Evolutionary conservation across 2,888 invertebrate genomes (phyloP).

Genomic region (Osmoderma eremita): DNA sequence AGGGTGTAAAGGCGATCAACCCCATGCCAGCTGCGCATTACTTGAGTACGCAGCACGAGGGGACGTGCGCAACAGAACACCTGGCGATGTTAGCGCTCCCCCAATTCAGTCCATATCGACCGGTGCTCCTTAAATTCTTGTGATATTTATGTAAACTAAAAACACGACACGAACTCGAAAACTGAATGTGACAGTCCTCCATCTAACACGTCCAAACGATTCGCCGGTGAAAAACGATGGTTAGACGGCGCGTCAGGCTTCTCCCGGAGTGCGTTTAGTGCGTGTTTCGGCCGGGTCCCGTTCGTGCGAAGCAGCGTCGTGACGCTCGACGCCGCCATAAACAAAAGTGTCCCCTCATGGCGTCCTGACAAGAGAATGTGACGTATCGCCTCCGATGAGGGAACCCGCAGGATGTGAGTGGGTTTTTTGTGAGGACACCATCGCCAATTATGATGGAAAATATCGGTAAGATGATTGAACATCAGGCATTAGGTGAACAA

Average conservation of each 20-base stretch:
- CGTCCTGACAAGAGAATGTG: constrained; percentile 44
- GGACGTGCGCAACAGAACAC: constrained; percentile 62
- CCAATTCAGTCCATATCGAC: constrained; percentile 65
- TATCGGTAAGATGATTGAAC: constrained; percentile 70
- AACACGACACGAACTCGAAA: constrained; percentile 45
- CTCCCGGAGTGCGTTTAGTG: constrained; percentile 37
- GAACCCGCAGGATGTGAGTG: constrained; percentile 49
- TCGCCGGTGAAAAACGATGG: constrained; percentile 8
- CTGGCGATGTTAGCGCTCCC: constrained; percentile 63
- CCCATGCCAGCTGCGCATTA: constrained; percentile 51
- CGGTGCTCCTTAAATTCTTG: constrained; percentile 55
- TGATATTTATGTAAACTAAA: constrained; percentile 51
- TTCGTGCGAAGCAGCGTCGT: constrained; percentile 46
- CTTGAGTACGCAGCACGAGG: constrained; percentile 60
- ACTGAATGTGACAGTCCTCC: constrained; percentile 43
- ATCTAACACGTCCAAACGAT: neutral
- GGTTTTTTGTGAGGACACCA: constrained; percentile 46
- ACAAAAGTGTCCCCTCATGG: constrained; percentile 54
- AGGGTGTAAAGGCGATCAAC: constrained; percentile 40
- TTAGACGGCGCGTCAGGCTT: constrained; percentile 16
- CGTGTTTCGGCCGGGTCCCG: constrained; percentile 22
- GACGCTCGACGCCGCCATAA: constrained; percentile 57
- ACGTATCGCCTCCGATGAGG: constrained; percentile 34
- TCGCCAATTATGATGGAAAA: constrained; percentile 66
- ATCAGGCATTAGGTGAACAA: constrained; percentile 67